Evolutionary conservation across 2,797 vertebrate species (phyloP), one percentile per base, ranked within the genome.

Genomic region (Euthynnus affinis): DNA sequence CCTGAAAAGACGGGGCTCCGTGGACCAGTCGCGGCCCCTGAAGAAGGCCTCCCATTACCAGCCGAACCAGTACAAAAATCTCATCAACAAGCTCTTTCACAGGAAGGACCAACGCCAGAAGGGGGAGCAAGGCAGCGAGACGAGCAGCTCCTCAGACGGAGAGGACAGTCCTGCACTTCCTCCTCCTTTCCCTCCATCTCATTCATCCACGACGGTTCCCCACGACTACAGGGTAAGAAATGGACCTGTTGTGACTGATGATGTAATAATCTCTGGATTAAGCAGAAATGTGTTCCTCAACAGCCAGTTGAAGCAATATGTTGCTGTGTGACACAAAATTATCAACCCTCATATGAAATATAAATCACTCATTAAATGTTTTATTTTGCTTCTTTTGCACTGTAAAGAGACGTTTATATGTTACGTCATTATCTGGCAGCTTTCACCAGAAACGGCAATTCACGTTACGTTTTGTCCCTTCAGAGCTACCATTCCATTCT

Each of bases 401-500:
- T 52, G n/a, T 34, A 25, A 73, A 57, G 44, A 6, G 2, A 18
- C 0, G 17, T 57, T 34, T 44, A 57, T 32, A 42, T 60, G 22
- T 67, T 8, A 40, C 3, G 18, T 48, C 29, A 58, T 34, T 6
- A 44, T 29, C 4, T 58, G n/a, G 32, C 9, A 51, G 18, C 2
- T 4, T 5, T 55, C 56, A 9, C 23, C 42, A 55, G 22, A 58
- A 52, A 32, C 14, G 2, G 42, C 15, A 42, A 14, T 13, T 17
- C 1, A 23, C 42, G 29, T 55, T 18, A 37, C 1, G 13, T 69
- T 49, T n/a, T 17, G 55, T 69, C 10, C 37, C 73, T 40, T 14
- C 91, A 98, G 97, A 94, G 93, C 83, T 94, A 95, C 86, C 94
- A 93, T 55, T 97, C 97, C 0, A 97, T 96, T 60, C 93, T 98